Base-by-base conservation (phyloP, 92 coral and sea anemone species). In the Siderastrea radians region DNA sequence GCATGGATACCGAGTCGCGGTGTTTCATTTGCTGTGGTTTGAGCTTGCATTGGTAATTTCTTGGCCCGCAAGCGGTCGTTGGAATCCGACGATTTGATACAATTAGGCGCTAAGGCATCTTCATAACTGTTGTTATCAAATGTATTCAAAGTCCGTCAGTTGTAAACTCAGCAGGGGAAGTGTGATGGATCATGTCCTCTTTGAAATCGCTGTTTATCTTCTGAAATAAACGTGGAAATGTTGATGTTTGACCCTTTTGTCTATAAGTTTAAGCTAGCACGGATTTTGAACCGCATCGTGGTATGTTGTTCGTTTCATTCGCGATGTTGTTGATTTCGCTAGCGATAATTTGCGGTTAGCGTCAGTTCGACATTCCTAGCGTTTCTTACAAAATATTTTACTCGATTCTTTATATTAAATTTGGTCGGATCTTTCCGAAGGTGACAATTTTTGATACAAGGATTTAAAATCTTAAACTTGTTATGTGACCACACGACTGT, bases 1-100 rank as follows among this genome's bases (percentile, higher is more conserved):
- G 2, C 10, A 14, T 26, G 19, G 77, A 43, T 38, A 69, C 70
- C 53, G 13, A 17, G 44, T 10, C 7, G 9, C 0, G 1, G 3
- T 68, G 65, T 57, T n/a, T 69, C 65, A 5, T n/a, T 6, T 44
- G 47, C 71, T 57, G 58, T 55, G 86, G 86, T 69, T 81, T 68
- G 54, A 55, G 38, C 48, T 44, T 81, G 66, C 7, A 45, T 68
- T 69, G 47, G 58, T 68, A 13, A 12, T 43, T 57, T n/a, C 45
- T 49, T 49, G 14, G 26, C 68, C 14, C 63, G 48, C 79, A 15
- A 61, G 49, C 43, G 49, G 3, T 84, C 51, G 44, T 47, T 45
- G n/a, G 12, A 58, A 17, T 11, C 81, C 50, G 38, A 72, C 66
- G 49, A 77, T 57, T 74, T 17, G 47, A 53, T 44, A 59, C 66